Conservation (phyloP, 2,797 vertebrate genomes). For the Amblyopsis hoosieri region DNA sequence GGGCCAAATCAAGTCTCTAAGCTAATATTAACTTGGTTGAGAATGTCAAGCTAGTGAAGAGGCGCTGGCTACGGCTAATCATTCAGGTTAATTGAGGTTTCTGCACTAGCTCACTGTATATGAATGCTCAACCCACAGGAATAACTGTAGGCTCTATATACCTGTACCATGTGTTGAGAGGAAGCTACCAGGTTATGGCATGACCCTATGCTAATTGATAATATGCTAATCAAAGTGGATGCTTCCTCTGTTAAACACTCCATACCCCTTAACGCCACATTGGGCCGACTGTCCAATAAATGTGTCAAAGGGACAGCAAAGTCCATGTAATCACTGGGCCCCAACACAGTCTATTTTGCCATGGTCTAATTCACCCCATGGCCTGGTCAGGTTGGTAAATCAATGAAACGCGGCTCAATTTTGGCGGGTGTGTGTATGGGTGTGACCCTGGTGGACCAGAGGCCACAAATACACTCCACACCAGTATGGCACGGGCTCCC, state of each 20-base stretch:
- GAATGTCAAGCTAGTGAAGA: slow-evolving; percentile 61
- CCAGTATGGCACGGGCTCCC: slow-evolving; percentile 36
- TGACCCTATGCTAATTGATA: slow-evolving; percentile 56
- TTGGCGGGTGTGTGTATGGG: slow-evolving; percentile 1
- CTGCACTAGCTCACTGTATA: slow-evolving; percentile 40
- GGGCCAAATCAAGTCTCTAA: slow-evolving; percentile 56
- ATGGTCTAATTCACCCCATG: slow-evolving; percentile 45
- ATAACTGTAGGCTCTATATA: slow-evolving; percentile 15
- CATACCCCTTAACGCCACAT: slow-evolving; percentile 12
- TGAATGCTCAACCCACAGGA: slow-evolving; percentile 45
- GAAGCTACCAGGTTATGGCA: slow-evolving; percentile 33
- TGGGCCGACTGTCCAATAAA: slow-evolving; percentile 15
- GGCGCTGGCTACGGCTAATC: slow-evolving; percentile 65
- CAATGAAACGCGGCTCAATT: slow-evolving; percentile 54
- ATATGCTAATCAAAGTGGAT: slow-evolving; percentile 9
- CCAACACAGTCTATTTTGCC: slow-evolving; percentile 52
- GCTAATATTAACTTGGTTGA: slow-evolving; percentile 73
- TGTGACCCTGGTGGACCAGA: slow-evolving; percentile 59
- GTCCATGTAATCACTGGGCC: slow-evolving; percentile 57
- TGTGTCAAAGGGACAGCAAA: slow-evolving; percentile 34
- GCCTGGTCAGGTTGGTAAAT: slow-evolving; percentile 54
- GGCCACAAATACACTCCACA: slow-evolving; percentile 39
- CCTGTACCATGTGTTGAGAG: slow-evolving; percentile 23
- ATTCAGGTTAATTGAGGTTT: slow-evolving; percentile 80
- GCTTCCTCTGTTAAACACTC: background rate